Evolutionary conservation across 2,113 vertebrate species (phyloP), one percentile per base, ranked within the genome.

Genomic region (Ochotona curzoniae): DNA sequence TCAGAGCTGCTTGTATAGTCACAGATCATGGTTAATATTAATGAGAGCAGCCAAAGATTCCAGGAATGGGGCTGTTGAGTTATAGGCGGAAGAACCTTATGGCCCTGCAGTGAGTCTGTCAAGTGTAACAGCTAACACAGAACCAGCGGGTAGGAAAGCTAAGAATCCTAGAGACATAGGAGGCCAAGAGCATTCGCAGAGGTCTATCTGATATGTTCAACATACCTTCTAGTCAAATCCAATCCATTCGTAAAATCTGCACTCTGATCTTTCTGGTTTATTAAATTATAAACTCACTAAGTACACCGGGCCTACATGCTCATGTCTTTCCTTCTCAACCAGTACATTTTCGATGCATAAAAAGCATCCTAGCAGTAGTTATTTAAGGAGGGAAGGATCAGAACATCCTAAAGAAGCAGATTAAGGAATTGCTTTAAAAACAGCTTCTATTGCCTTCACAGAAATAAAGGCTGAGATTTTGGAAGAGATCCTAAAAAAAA

Each of bases 271-370:
- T 30, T 70, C 60, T 63, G 11, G 49, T 93, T 25, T 1, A 74
- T 64, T 94, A 86, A 85, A 83, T 91, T 89, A 83, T 47, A 76
- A 91, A 8, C 17, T 87, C 21, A 87, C 78, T 57, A 79, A 91
- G 78, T 32, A 25, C 47, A 94, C 15, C 38, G 81, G 47, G 12
- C 38, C 49, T 73, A 9, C 15, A 84, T 83, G 71, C 23, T n/a
- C 26, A 61, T 47, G 7, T 35, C 67, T 66, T 51, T 35, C 7
- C 66, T 87, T 83, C 14, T 94, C 15, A 91, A 32, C 7, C 21
- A 61, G 38, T 44, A 82, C 4, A 87, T 32, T 63, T 25, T 75
- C 30, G 30, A 44, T 23, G 4, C 17, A 74, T 57, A 92, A 93
- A 84, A 75, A 35, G 12, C 20, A 79, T 74, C 57, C 49, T 15